Evolutionary conservation across 1,140 invertebrate species (phyloP), one percentile per base, ranked within the genome.

Genomic region (Drosophila sucinea): DNA sequence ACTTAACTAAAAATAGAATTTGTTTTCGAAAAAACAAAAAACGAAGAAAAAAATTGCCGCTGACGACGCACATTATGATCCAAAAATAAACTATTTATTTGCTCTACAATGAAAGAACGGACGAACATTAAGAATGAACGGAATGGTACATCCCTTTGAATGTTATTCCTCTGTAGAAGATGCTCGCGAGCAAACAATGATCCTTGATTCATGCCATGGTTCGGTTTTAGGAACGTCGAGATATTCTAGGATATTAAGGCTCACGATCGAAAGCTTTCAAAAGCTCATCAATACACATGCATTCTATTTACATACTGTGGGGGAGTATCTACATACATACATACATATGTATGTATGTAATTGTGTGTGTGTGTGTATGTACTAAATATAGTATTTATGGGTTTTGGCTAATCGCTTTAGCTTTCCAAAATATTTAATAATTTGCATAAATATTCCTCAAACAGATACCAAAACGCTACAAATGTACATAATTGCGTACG

Each of bases 61-160:
- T 89, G 80, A 87, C 80, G 77, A 87, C 84, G 84, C 84, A 87
- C 80, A 87, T 74, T 78, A 84, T 89, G 70, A 40, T 67, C 83
- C 69, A 87, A 83, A 87, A 87, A 89, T 87, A 87, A 70, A 32
- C 40, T 47, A 29, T 27, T 63, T 63, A 41, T 67, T 67, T 57
- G 66, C 40, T 51, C 6, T 51, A 51, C 44, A 51, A 51, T 51
- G 25, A 51, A 51, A 6, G 44, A 51, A 47, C 2, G 44, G 17
- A 47, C n/a, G 23, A 23, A 47, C 23, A 17, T 17, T 41, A 30
- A 2, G 30, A 30, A 30, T 4, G 23, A 23, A 8, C 8, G 23
- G 23, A 8, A 23, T 38, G 10, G 35, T 17, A 10, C 10, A 27
- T 51, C 7, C 44, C 44, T 51, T 51, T 51, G 11, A 38, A 38